phyloP scores from a whole-genome alignment of 2,888 invertebrate genomes.

The Amorpha juglandis region DNA sequence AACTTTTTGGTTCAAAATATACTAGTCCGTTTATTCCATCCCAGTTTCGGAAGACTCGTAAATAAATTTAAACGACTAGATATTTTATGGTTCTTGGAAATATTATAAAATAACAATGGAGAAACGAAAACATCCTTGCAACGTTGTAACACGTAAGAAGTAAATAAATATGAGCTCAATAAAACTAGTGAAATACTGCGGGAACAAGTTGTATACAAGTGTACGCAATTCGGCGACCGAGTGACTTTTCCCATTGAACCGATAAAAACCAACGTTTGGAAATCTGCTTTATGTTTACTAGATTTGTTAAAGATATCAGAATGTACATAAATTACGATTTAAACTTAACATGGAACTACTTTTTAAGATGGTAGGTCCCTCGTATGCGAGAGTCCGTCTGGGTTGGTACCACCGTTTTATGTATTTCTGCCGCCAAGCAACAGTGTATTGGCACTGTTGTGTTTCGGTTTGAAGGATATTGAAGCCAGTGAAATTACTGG shows the following conservation, averaged over 20 bases:
- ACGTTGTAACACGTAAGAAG: constrained; percentile 2
- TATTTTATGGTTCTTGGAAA: not conserved
- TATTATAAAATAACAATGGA: constrained; percentile 17
- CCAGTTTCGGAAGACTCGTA: not conserved
- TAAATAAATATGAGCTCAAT: constrained; percentile 9
- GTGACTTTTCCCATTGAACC: not conserved
- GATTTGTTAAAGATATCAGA: not conserved
- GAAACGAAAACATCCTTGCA: constrained; percentile 4
- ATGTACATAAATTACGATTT: no score
- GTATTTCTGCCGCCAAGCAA: no score
- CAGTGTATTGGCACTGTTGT: no score
- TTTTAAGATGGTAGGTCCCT: no score
- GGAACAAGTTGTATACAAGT: not conserved
- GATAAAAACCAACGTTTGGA: not conserved
- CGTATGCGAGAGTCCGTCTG: no score
- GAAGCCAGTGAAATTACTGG: no score
- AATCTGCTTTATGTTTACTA: not conserved
- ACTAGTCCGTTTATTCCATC: constrained; percentile 2
- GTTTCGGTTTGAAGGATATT: no score
- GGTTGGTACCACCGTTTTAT: no score
- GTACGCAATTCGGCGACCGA: constrained; percentile 1
- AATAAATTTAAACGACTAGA: not conserved
- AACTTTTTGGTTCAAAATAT: not conserved
- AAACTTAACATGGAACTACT: no score
- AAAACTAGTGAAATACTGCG: constrained; percentile 12